Conservation (phyloP, 2,113 vertebrate genomes). For the Hyperopisus bebe region DNA sequence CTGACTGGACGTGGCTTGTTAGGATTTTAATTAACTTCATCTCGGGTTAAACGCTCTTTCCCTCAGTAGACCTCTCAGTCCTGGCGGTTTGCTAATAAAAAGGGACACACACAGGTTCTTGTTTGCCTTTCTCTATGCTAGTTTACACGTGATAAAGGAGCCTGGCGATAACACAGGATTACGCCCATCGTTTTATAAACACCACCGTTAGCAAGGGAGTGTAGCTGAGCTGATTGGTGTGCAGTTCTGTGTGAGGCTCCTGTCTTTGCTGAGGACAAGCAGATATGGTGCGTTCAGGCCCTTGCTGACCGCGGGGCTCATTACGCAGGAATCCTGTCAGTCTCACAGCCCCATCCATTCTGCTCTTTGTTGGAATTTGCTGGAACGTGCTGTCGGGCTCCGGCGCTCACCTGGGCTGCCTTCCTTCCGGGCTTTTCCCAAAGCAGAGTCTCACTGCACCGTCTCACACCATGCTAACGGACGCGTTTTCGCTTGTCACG, state of each 20-base stretch:
- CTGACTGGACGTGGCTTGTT: neutral
- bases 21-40: neutral
- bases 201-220: neutral
- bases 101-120: neutral
- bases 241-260: neutral
- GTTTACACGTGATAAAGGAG: neutral
- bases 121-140: neutral
- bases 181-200: neutral
- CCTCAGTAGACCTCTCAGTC: neutral
- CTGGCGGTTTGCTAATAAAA: neutral
- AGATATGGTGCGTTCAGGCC: neutral
- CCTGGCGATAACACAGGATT: neutral
- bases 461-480: neutral
- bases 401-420: neutral
- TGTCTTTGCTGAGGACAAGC: neutral
- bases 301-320: neutral
- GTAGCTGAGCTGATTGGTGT: neutral
- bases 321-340: neutral
- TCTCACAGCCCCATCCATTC: neutral
- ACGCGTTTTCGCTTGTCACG: neutral
- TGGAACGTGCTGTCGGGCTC: neutral
- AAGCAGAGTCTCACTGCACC: neutral
- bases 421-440: neutral
- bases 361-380: neutral
- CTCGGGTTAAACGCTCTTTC: neutral